Conservation (phyloP, 1,140 invertebrate species). For the Chymomyza costata region DNA sequence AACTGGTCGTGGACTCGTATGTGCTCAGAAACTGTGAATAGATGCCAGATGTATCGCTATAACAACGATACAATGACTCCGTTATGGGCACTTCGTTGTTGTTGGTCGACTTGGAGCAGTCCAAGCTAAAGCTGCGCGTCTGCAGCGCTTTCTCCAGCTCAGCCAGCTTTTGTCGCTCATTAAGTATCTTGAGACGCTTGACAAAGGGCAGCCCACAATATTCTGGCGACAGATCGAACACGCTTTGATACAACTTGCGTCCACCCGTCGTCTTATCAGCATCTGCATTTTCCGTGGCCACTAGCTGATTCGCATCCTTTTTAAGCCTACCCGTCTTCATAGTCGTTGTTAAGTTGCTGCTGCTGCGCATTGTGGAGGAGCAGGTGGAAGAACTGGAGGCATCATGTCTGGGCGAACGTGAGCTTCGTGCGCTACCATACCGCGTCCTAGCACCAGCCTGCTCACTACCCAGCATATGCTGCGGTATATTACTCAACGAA, state of each 20-base stretch:
- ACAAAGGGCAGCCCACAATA: conserved; percentile 91
- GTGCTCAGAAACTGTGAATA: conserved; percentile 66
- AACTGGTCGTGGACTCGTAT: conserved; percentile 58
- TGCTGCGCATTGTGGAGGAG: not conserved
- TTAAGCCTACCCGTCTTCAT: conserved; percentile 15
- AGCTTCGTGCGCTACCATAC: conserved; percentile 47
- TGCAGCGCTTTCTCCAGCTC: conserved; percentile 85
- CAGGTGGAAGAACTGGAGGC: not conserved
- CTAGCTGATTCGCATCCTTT: conserved; percentile 27
- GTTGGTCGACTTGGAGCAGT: conserved; percentile 81
- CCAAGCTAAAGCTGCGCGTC: conserved; percentile 85
- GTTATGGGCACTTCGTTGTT: conserved; percentile 77
- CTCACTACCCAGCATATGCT: conserved; percentile 35
- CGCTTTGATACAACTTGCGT: conserved; percentile 77
- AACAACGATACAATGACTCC: conserved; percentile 81
- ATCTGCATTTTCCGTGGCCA: conserved; percentile 10
- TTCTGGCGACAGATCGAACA: conserved; percentile 91
- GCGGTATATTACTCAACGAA: conserved; percentile 62
- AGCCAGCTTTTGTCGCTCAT: conserved; percentile 89
- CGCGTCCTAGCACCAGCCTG: conserved; percentile 23
- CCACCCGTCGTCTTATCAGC: conserved; percentile 10
- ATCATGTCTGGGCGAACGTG: conserved; percentile 34
- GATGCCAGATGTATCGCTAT: conserved; percentile 77
- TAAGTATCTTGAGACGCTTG: conserved; percentile 90
- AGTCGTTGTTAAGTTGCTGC: conserved; percentile 5